These are phyloP conservation scores for Darevskia nairensis DNA, from an alignment of 2,797 vertebrate genomes.

Conservation along the genomic window DNA sequence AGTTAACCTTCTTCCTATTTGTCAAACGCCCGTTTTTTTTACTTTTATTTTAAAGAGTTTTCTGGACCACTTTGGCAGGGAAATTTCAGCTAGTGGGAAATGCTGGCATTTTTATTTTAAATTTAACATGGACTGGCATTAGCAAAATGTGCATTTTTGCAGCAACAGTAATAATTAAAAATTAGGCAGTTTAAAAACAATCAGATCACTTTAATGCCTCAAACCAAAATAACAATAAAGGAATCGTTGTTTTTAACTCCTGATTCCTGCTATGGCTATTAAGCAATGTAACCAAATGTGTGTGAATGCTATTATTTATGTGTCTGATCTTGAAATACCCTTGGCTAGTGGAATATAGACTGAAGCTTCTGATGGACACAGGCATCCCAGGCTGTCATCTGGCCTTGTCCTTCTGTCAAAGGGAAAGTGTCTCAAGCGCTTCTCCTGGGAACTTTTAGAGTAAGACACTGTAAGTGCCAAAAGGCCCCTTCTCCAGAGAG, in stretches of 20 bases:
- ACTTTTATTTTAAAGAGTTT: slow-evolving; percentile 46
- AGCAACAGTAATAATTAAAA: slow-evolving; percentile 26
- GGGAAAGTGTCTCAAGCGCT: slow-evolving; percentile 61
- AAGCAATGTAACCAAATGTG: slow-evolving; percentile 63
- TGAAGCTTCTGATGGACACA: slow-evolving; percentile 58
- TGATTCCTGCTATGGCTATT: slow-evolving; percentile 57
- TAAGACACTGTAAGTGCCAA: slow-evolving; percentile 54
- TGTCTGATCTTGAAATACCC: slow-evolving; percentile 71
- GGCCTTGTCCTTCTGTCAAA: slow-evolving; percentile 73
- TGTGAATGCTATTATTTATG: slow-evolving; percentile 61
- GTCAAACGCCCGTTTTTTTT: slow-evolving; percentile 18
- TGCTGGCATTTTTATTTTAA: slow-evolving; percentile 22
- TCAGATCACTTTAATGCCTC: background rate
- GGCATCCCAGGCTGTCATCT: slow-evolving; percentile 70
- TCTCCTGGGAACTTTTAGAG: slow-evolving; percentile 69
- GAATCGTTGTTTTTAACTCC: slow-evolving; percentile 44
- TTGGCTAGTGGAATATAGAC: slow-evolving; percentile 62
- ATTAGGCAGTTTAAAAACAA: slow-evolving; percentile 19
- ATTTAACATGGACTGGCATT: slow-evolving; percentile 26
- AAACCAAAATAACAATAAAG: slow-evolving; percentile 51
- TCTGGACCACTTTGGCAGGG: slow-evolving; percentile 48
- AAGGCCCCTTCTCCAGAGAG: slow-evolving; percentile 65
- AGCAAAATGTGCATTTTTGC: slow-evolving; percentile 30
- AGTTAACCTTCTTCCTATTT: slow-evolving; percentile 66
- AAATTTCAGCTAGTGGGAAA: slow-evolving; percentile 52